A percentile compares a stretch with the other conserved stretches of the same genome.
Evolutionary conservation across 2,113 vertebrate species (phyloP).

Genomic region (chimpanzee (Pan troglodytes)): DNA sequence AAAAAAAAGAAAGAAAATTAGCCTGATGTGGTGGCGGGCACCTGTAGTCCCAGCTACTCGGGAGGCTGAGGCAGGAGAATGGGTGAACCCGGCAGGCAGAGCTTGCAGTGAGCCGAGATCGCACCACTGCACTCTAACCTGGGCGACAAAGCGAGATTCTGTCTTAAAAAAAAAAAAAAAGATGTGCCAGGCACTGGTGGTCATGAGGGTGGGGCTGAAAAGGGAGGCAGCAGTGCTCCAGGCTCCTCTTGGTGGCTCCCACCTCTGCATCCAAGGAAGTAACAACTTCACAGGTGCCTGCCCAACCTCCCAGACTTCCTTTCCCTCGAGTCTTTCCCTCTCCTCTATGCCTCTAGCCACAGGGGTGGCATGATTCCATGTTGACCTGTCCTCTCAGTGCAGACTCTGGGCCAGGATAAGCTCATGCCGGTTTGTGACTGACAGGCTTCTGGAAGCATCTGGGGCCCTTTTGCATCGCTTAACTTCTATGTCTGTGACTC

Average conservation of each 20-base stretch:
- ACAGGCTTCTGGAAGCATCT: neutral
- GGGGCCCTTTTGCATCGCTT: neutral
- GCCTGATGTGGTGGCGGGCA: too few relatives aligned
- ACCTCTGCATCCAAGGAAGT: neutral
- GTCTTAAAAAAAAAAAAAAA: too few relatives aligned
- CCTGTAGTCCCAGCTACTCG: too few relatives aligned
- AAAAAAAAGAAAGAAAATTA: too few relatives aligned
- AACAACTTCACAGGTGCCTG: neutral
- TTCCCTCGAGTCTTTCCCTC: neutral
- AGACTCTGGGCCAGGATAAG: neutral
- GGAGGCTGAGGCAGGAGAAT: too few relatives aligned
- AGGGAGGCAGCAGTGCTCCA: neutral
- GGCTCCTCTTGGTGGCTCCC: neutral
- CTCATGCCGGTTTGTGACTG: neutral
- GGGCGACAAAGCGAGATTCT: too few relatives aligned
- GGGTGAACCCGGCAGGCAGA: too few relatives aligned
- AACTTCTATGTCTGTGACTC: neutral
- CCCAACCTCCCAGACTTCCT: neutral
- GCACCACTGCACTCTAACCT: too few relatives aligned
- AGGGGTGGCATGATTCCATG: neutral
- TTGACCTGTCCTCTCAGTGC: too few relatives aligned
- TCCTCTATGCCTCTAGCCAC: neutral
- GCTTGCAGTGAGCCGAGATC: too few relatives aligned
- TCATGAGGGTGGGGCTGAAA: fast-evolving
- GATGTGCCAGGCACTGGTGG: too few relatives aligned